A percentile compares a stretch with the other conserved stretches of the same genome.
phyloP scores from a whole-genome alignment of 2,113 vertebrate species.

The Chionis minor region DNA sequence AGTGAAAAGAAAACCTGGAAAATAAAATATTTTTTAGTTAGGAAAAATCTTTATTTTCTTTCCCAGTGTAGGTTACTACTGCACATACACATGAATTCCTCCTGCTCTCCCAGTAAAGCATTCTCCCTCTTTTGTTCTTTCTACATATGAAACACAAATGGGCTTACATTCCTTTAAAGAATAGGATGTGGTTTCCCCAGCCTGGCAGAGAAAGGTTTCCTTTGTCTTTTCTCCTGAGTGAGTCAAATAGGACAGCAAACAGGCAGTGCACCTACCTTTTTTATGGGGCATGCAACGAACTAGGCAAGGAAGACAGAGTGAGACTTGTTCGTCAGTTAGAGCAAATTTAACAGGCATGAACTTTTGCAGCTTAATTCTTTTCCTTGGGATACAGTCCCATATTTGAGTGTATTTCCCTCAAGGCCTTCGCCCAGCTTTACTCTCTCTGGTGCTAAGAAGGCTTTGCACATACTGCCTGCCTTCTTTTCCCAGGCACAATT shows the following conservation, averaged over 20 bases:
- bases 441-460: background rate
- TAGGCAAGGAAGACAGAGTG: background rate
- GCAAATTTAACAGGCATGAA: background rate
- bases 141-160: background rate
- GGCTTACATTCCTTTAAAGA: background rate
- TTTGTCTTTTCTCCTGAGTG: background rate
- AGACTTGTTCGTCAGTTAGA: background rate
- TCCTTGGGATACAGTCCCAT: background rate
- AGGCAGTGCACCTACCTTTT: background rate
- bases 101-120: background rate
- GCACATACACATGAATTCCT: background rate
- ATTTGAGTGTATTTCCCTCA: background rate
- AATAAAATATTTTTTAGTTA: background rate
- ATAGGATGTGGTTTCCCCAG: background rate
- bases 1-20: background rate
- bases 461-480: background rate
- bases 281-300: background rate
- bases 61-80: background rate
- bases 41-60: background rate
- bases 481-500: background rate
- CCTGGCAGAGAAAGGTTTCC: background rate
- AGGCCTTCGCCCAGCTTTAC: background rate
- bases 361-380: background rate
- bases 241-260: background rate
- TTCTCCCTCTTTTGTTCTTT: background rate